Conservation (phyloP, 92 coral and sea anemone species). For the Palythoa grandiflora region DNA sequence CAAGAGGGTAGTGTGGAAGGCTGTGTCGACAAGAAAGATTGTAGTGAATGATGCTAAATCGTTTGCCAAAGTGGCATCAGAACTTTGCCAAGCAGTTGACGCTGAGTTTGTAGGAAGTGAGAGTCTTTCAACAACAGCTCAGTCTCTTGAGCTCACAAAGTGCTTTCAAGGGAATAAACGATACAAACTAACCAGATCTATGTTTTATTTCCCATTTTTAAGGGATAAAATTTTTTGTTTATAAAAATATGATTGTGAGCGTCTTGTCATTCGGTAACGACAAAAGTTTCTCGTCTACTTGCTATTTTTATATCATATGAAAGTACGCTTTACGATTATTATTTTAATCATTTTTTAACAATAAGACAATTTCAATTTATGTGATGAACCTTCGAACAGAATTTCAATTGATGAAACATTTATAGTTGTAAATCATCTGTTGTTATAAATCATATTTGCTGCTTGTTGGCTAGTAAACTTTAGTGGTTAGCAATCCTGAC, state of each 20-base stretch:
- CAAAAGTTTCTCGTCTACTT: background rate
- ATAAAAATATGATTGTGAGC: background rate
- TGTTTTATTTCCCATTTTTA: background rate
- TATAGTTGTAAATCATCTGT: background rate
- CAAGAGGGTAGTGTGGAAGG: slow-evolving; percentile 47
- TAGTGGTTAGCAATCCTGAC: slow-evolving; percentile 4
- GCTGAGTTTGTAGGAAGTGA: slow-evolving; percentile 50
- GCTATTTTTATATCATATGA: background rate
- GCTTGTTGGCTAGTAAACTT: background rate
- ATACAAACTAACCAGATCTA: background rate
- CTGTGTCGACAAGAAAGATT: slow-evolving; percentile 32
- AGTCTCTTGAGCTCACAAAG: slow-evolving; percentile 53
- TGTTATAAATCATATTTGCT: background rate
- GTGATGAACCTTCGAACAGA: too few species aligned
- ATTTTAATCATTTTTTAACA: background rate
- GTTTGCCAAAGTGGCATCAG: slow-evolving; percentile 60
- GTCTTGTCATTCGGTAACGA: background rate
- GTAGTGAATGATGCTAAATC: slow-evolving; percentile 55
- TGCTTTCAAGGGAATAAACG: slow-evolving; percentile 35
- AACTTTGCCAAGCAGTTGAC: slow-evolving; percentile 17
- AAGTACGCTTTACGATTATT: background rate
- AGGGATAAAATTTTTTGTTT: background rate
- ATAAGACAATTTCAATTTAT: too few species aligned
- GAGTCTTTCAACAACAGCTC: slow-evolving; percentile 46
- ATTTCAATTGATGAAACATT: background rate